Conservation (phyloP, 2,888 invertebrate species). For the Emmelina monodactyla region DNA sequence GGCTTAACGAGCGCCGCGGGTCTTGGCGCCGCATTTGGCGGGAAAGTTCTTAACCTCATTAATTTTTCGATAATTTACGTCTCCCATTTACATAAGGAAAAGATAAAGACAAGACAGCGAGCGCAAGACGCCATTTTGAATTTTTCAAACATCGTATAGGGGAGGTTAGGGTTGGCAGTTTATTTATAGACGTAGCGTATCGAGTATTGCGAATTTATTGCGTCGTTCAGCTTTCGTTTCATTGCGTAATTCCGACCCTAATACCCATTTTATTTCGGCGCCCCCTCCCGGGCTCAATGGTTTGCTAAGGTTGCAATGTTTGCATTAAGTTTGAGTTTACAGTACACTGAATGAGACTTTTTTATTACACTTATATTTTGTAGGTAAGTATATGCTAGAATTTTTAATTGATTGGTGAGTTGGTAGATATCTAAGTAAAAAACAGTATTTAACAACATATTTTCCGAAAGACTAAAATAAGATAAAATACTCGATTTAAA, state of each 20-base stretch:
- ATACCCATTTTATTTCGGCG: slow-evolving; percentile 23
- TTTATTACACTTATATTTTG: not conserved
- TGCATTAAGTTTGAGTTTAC: slow-evolving; percentile 12
- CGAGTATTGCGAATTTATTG: slow-evolving; percentile 45
- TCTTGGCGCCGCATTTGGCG: slow-evolving; percentile 34
- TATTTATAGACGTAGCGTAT: slow-evolving; percentile 32
- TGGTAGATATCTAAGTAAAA: too few species aligned
- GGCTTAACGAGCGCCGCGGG: slow-evolving; percentile 30
- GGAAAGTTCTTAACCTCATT: slow-evolving; percentile 58
- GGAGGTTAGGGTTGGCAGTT: slow-evolving; percentile 35
- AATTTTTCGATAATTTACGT: slow-evolving; percentile 40
- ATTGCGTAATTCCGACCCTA: slow-evolving; percentile 42
- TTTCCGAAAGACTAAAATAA: not conserved
- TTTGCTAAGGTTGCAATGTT: slow-evolving; percentile 24
- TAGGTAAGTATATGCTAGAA: not conserved
- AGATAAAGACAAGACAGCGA: slow-evolving; percentile 59
- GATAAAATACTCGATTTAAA: not conserved
- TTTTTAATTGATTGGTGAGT: too few species aligned
- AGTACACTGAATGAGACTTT: not conserved
- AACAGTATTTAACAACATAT: too few species aligned
- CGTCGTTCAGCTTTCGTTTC: slow-evolving; percentile 48
- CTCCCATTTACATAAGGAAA: slow-evolving; percentile 60
- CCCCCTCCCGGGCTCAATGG: slow-evolving; percentile 24
- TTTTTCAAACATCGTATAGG: slow-evolving; percentile 45
- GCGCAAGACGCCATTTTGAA: slow-evolving; percentile 50